phyloP scores from a whole-genome alignment of 2,113 vertebrate genomes.

The Numenius arquata region DNA sequence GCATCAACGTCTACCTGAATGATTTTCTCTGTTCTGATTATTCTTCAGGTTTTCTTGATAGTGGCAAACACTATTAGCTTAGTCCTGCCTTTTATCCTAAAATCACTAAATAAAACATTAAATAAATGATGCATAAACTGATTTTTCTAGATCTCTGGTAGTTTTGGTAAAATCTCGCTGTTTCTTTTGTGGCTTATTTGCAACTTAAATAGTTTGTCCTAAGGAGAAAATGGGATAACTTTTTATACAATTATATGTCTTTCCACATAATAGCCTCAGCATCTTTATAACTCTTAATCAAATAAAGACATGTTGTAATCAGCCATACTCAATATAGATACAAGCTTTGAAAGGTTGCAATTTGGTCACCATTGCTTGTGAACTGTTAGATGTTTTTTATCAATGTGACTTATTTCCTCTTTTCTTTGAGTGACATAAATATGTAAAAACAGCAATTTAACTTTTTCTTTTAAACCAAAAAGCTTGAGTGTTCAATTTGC shows the following conservation, averaged over 20 bases:
- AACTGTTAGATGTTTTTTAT: background rate
- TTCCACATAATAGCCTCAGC: background rate
- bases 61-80: background rate
- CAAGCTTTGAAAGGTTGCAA: background rate
- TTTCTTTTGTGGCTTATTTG: background rate
- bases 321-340: background rate
- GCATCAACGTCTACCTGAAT: background rate
- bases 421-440: background rate
- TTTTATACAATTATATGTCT: background rate
- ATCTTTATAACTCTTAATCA: background rate
- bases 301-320: background rate
- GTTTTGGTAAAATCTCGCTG: background rate
- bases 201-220: background rate
- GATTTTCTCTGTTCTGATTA: background rate
- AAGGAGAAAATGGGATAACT: background rate
- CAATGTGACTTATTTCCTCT: background rate
- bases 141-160: background rate
- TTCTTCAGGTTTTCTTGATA: background rate
- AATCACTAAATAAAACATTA: background rate
- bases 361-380: background rate
- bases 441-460: background rate
- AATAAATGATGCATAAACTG: background rate
- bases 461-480: background rate
- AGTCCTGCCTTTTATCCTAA: background rate
- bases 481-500: background rate